Base-by-base conservation (phyloP, 2,888 invertebrate genomes). In the Melieria picta region DNA sequence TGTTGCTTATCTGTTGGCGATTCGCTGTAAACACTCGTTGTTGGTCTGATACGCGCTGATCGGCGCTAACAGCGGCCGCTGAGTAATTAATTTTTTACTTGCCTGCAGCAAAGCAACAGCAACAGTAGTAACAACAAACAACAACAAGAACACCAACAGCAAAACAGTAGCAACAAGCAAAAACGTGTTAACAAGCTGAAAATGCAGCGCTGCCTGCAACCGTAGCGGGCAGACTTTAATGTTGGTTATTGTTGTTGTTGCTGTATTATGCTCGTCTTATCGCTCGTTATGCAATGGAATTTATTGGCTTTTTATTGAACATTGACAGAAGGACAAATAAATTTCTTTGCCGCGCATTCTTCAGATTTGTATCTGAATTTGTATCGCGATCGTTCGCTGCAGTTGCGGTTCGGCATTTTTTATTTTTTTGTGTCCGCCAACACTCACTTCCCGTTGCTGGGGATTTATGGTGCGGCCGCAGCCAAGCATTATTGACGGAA, bases 271-370 rank as follows among this genome's bases (percentile, higher is more conserved):
- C 9, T 56, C 11, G 3, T 55, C 7, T 56, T 58, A 52, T 7
- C 42, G 16, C 11, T 57, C 3, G 48, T 58, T 11, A 7, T 67
- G 69, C 62, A 58, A 66, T 66, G 56, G 68, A 76, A 78, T 77
- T 79, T 81, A 80, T 79, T 72, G 78, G 67, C 73, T 79, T 85
- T 83, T 82, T 84, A 83, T 83, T 82, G 81, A 81, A 76, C 82
- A 82, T 81, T 83, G 84, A 81, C 84, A 82, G 84, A 84, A 85
- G 85, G 84, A 83, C 84, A 84, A 85, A 82, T 81, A 76, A 81
- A 80, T 81, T 80, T 82, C 72, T 75, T 75, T 74, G 75, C 69
- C 74, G 69, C 65, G 69, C 65, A 70, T 72, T 72, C 72, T 73
- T 77, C 46, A 65, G 79, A 81, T 79, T 71, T 58, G 16, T 57